phyloP scores from a whole-genome alignment of 2,797 vertebrate genomes.

The Enteromius paludinosus region DNA sequence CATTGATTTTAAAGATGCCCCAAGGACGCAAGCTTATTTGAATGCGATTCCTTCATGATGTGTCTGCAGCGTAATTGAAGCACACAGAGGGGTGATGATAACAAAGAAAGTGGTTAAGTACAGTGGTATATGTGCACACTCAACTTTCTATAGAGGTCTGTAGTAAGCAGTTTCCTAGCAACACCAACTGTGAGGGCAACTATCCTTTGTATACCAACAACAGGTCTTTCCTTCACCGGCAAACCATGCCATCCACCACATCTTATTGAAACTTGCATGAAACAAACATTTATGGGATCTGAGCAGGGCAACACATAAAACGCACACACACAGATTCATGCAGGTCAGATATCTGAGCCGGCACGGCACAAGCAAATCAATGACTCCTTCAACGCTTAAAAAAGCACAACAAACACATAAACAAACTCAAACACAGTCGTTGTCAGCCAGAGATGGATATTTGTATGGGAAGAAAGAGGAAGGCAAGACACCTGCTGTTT shows the following conservation, averaged over 20 bases:
- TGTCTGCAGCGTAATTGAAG: conserved; percentile 5
- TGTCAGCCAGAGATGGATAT: background rate
- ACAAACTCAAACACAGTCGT: background rate
- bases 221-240: background rate
- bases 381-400: conserved; percentile 4
- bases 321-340: background rate
- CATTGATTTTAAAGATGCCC: conserved; percentile 11
- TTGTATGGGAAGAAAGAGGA: background rate
- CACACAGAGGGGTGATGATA: conserved; percentile 15
- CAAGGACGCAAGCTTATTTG: background rate
- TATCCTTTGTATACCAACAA: conserved; percentile 7
- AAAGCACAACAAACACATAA: conserved; percentile 32
- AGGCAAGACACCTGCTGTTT: conserved; percentile 35
- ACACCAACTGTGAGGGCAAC: conserved; percentile 7
- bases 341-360: background rate
- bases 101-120: conserved; percentile 17
- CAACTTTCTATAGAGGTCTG: conserved; percentile 14
- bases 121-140: conserved; percentile 11
- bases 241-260: background rate
- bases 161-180: conserved; percentile 33
- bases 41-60: conserved; percentile 12
- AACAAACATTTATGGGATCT: conserved; percentile 37
- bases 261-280: conserved; percentile 18
- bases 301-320: background rate
- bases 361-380: background rate